A percentile compares a stretch with the other conserved stretches of the same genome.
phyloP scores from a whole-genome alignment of 2,113 vertebrate genomes.

The Hippocampus comes region DNA sequence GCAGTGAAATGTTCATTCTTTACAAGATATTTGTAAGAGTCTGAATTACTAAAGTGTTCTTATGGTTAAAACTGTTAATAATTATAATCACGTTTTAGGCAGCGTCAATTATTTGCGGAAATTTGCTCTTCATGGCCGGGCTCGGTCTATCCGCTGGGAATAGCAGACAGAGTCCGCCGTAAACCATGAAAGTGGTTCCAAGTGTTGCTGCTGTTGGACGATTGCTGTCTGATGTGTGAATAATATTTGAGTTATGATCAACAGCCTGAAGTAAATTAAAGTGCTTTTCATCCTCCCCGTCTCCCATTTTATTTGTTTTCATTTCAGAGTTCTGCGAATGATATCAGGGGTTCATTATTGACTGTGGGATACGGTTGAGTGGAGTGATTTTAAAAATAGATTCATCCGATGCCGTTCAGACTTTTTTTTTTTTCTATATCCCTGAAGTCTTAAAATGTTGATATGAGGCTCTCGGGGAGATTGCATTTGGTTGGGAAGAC shows the following conservation, averaged over 20 bases:
- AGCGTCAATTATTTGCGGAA: neutral
- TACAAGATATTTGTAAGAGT: too few relatives aligned
- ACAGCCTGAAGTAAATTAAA: slow-evolving; percentile 14
- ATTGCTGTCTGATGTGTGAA: neutral
- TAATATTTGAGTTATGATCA: slow-evolving; percentile 19
- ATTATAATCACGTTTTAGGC: neutral
- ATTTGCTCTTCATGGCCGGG: neutral
- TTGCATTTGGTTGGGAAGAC: slow-evolving; percentile 12
- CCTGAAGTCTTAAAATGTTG: slow-evolving; percentile 14
- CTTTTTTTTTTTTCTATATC: neutral
- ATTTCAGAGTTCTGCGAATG: slow-evolving; percentile 52
- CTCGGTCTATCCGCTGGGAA: neutral
- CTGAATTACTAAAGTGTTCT: too few relatives aligned
- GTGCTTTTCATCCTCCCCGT: slow-evolving; percentile 16
- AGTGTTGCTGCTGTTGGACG: slow-evolving; percentile 3
- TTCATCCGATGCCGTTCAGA: slow-evolving; percentile 22
- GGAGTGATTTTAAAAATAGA: slow-evolving; percentile 52
- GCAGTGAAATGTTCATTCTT: too few relatives aligned
- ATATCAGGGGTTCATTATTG: slow-evolving; percentile 54
- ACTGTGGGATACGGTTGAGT: slow-evolving; percentile 46
- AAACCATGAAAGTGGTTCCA: neutral
- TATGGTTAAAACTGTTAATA: neutral
- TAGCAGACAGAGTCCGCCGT: neutral
- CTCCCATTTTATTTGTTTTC: slow-evolving; percentile 33
- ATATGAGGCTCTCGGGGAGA: slow-evolving; percentile 35